A percentile compares a stretch with the other conserved stretches of the same genome.
Conservation (phyloP, 2,888 invertebrate genomes). For the Tenthredo distinguenda region DNA sequence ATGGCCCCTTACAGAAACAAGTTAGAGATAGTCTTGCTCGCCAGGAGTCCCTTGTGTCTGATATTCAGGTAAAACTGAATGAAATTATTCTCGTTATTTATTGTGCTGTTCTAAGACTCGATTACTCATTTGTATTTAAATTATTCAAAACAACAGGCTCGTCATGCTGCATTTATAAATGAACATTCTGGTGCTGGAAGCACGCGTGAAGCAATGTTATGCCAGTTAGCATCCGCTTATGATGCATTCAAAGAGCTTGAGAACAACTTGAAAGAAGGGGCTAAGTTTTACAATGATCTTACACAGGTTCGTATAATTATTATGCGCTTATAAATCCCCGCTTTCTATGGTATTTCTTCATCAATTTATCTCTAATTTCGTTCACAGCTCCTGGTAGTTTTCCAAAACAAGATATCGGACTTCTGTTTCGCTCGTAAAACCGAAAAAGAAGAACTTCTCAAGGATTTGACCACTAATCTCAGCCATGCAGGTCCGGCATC, state of each 20-base stretch:
- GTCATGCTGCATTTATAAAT: slow-evolving; percentile 80
- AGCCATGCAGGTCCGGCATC: slow-evolving; percentile 82
- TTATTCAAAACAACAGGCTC: slow-evolving; percentile 64
- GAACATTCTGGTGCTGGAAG: slow-evolving; percentile 78
- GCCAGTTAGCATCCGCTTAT: slow-evolving; percentile 92
- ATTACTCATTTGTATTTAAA: neutral
- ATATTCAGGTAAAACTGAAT: slow-evolving; percentile 81
- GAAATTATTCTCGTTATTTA: neutral
- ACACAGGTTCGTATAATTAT: slow-evolving; percentile 82
- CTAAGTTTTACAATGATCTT: slow-evolving; percentile 96
- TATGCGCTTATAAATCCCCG: slow-evolving; percentile 26
- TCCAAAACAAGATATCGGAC: slow-evolving; percentile 98
- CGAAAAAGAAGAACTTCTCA: slow-evolving; percentile 98
- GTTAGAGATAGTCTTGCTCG: slow-evolving; percentile 87
- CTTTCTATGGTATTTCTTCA: slow-evolving; percentile 40
- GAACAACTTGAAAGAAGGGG: slow-evolving; percentile 96
- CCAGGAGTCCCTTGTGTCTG: slow-evolving; percentile 85
- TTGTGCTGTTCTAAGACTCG: neutral
- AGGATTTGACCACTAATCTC: slow-evolving; percentile 93
- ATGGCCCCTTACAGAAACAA: slow-evolving; percentile 89
- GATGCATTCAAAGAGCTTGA: slow-evolving; percentile 96
- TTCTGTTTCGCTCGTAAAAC: slow-evolving; percentile 99
- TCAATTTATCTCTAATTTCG: slow-evolving; percentile 4
- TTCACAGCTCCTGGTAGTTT: slow-evolving; percentile 90
- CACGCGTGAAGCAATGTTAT: slow-evolving; percentile 88